These are phyloP conservation scores for Alca torda DNA, from an alignment of 2,797 vertebrate genomes.

Conservation along the genomic window DNA sequence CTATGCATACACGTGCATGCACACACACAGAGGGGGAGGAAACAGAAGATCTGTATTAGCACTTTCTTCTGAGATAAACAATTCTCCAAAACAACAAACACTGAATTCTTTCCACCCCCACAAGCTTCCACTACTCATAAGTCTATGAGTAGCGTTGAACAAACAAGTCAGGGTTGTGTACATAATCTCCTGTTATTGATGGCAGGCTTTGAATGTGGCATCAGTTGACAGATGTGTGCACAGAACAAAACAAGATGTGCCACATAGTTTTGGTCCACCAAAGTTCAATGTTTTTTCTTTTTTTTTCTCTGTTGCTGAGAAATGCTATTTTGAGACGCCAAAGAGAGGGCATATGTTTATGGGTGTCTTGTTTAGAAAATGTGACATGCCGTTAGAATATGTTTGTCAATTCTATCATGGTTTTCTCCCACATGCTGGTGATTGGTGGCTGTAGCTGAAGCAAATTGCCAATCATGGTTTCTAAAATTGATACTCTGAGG, in stretches of 20 bases:
- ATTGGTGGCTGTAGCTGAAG: constrained; percentile 1
- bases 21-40: background rate
- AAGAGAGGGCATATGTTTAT: constrained; percentile 40
- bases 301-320: background rate
- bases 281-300: background rate
- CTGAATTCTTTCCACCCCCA: background rate
- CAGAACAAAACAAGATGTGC: constrained; percentile 16
- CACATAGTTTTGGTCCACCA: constrained; percentile 1
- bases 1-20: rapidly evolving
- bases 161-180: background rate
- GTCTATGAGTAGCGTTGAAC: background rate
- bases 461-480: constrained; percentile 16
- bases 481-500: constrained; percentile 29
- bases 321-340: constrained; percentile 13
- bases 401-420: background rate
- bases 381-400: background rate
- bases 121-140: background rate
- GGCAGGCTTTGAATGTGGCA: background rate
- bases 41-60: background rate
- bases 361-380: constrained; percentile 34
- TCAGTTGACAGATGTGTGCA: background rate
- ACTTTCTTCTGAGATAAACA: background rate
- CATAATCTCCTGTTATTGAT: background rate
- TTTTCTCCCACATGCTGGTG: constrained; percentile 5
- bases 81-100: background rate